Percentiles rank a stretch among this genome's conserved stretches.
These are phyloP conservation scores for Copsychus sechellarum DNA, from an alignment of 2,113 vertebrate species.

Conservation along the genomic window DNA sequence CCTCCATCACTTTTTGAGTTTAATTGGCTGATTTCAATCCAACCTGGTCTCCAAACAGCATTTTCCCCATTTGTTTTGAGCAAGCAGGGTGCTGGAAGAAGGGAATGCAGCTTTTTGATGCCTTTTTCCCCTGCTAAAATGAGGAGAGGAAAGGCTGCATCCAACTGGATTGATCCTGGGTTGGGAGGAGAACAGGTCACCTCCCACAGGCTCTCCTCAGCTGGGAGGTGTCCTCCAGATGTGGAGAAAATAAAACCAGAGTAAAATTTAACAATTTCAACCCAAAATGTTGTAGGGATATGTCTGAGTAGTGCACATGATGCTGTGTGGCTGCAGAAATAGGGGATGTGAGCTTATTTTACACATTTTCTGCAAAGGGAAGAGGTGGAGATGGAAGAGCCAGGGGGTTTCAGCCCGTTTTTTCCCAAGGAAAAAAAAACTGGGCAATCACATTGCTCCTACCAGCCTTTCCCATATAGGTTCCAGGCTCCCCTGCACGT, in stretches of 20 bases:
- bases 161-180: not conserved
- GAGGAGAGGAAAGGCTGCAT: not conserved
- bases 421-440: not conserved
- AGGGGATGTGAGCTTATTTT: not conserved
- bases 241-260: not conserved
- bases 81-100: not conserved
- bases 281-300: not conserved
- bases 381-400: not conserved
- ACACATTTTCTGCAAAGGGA: not conserved
- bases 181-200: not conserved
- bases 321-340: not conserved
- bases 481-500: not conserved
- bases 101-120: not conserved
- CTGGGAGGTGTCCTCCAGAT: not conserved
- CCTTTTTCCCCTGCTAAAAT: not conserved
- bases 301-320: fast-evolving
- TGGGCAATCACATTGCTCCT: not conserved
- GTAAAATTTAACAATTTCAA: not conserved
- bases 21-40: not conserved
- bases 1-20: not conserved
- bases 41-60: not conserved
- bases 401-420: not conserved
- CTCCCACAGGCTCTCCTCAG: not conserved
- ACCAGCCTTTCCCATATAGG: not conserved
- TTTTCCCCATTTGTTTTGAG: not conserved